Evolutionary conservation across 2,888 invertebrate genomes (phyloP), one percentile per base, ranked within the genome.

Genomic region (Drosophila heteroneura): DNA sequence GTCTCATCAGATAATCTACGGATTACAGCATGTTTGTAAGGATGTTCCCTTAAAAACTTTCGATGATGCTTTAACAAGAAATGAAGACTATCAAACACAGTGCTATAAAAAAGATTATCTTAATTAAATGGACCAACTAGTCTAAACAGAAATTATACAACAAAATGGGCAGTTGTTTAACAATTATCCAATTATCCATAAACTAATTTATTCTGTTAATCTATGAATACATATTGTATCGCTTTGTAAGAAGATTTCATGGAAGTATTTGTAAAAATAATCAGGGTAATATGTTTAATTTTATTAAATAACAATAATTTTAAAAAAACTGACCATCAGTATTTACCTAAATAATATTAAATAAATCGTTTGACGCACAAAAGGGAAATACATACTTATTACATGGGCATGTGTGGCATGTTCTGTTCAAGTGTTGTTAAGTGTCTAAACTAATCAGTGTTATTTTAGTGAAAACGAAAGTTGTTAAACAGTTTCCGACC

Each of bases 1-100:
- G 57, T 47, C 71, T 53, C 63, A 63, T 70, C 52, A 53, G 49
- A 49, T 76, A 41, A 47, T 47, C 32, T 39, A 57, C 10, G 16
- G 30, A 35, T 30, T 44, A 26, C n/a, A 58, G 41, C 16, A 30
- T 58, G 32, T 35, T 26, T 16, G 19, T 0, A 19, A 26, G 9
- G 19, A 10, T 56, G 32, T 81, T 66, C 59, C 30, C 1, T 1
- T 1, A 70, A 63, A 33, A 47, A 30, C 22, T 57, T 60, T 65
- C 70, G n/a, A 53, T 28, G 26, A 5, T 37, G 28, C 1, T 37
- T 56, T 35, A n/a, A 10, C 9, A 26, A 37, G 10, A 28, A 51
- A 47, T 26, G 9, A 16, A 9, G 7, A 22, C 16, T 47, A 16
- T 2, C 6, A 47, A 30, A 14, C 4, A 7, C 10, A 56, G 6